Evolutionary conservation across 2,797 vertebrate genomes (phyloP).

Genomic region (Capromys pilorides): DNA sequence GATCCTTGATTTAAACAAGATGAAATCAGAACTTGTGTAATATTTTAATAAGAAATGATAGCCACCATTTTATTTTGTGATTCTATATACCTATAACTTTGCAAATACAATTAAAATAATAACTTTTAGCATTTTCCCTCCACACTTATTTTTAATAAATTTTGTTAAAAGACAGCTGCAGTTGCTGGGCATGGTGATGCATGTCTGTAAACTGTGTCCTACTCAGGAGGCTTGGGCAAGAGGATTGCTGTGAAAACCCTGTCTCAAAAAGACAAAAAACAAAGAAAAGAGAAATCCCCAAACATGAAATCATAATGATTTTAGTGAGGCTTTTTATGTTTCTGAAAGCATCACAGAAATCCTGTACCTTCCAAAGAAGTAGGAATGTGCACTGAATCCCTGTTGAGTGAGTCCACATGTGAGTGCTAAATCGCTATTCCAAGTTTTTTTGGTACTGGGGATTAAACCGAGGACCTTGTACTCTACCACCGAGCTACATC

Average conservation of each 20-base stretch:
- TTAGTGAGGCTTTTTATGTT: slow-evolving; percentile 28
- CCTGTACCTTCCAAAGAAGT: background rate
- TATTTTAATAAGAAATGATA: slow-evolving; percentile 16
- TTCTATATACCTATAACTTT: slow-evolving; percentile 8
- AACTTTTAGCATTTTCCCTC: slow-evolving; percentile 1
- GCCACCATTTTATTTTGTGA: slow-evolving; percentile 39
- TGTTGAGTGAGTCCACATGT: background rate
- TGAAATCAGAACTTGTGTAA: background rate
- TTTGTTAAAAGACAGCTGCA: slow-evolving; percentile 25
- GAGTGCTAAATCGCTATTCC: background rate
- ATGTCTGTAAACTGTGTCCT: background rate
- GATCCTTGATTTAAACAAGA: background rate
- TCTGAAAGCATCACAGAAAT: slow-evolving; percentile 52
- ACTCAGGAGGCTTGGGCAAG: background rate
- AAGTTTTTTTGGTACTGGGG: background rate
- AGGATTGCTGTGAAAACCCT: background rate
- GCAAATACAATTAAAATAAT: slow-evolving; percentile 24
- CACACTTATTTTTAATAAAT: background rate
- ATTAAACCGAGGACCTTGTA: background rate
- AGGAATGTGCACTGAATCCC: background rate
- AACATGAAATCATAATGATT: background rate
- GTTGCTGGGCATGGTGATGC: background rate
- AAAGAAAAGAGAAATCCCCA: background rate
- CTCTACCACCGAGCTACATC: background rate
- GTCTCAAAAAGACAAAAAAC: background rate